phyloP scores from a whole-genome alignment of 53 echinoderm and acorn worm species.

The Echinarachnius parma region DNA sequence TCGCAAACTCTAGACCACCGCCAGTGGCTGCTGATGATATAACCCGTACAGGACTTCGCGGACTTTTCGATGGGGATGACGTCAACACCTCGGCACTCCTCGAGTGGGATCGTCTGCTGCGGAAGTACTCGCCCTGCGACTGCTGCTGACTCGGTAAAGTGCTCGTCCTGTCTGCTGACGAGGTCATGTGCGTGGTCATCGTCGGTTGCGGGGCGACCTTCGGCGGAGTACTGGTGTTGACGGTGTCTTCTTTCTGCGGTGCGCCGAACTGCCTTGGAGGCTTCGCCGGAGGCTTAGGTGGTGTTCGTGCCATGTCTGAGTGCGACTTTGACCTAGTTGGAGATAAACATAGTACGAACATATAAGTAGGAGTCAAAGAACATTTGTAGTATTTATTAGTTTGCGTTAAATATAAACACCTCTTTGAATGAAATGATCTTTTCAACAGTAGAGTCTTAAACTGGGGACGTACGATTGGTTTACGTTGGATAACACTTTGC shows the following conservation, averaged over 20 bases:
- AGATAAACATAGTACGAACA: too few relatives aligned
- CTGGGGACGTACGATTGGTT: too few relatives aligned
- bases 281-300: constrained; percentile 31
- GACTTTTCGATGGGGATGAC: constrained; percentile 57
- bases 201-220: not conserved
- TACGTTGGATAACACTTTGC: too few relatives aligned
- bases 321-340: constrained; percentile 79
- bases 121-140: constrained; percentile 29
- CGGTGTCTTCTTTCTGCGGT: constrained; percentile 7
- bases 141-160: constrained; percentile 5
- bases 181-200: too few relatives aligned
- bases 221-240: constrained; percentile 23
- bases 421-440: too few relatives aligned
- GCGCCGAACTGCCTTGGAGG: constrained; percentile 48
- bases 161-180: too few relatives aligned
- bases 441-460: too few relatives aligned
- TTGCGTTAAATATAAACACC: too few relatives aligned
- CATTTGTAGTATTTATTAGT: too few relatives aligned
- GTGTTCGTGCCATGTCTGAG: constrained; percentile 46
- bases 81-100: constrained; percentile 72
- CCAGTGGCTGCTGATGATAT: constrained; percentile 16
- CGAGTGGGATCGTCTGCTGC: constrained; percentile 49
- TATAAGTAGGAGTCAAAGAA: too few relatives aligned
- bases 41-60: constrained; percentile 36
- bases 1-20: constrained; percentile 37